Evolutionary conservation across 2,113 vertebrate genomes (phyloP).

Genomic region (Callionymus lyra): DNA sequence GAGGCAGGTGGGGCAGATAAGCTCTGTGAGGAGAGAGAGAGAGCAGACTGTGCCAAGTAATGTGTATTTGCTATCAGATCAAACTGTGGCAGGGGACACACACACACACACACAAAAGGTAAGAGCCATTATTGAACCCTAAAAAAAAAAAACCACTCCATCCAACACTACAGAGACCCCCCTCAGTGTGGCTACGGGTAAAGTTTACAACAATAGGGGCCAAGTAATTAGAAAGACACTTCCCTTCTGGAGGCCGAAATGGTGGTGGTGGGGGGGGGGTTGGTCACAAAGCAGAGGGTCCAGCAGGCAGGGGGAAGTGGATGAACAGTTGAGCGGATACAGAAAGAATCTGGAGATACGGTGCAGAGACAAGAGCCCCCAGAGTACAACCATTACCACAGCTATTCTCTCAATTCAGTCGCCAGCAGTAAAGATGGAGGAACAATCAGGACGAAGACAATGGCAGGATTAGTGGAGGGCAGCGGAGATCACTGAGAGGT

Average conservation of each 20-base stretch:
- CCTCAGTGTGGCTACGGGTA: constrained; percentile 33
- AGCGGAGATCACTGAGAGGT: constrained; percentile 29
- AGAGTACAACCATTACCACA: constrained; percentile 27
- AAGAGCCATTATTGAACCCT: constrained; percentile 50
- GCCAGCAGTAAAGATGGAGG: constrained; percentile 38
- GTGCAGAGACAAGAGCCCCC: constrained; percentile 14
- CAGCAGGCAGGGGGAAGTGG: constrained; percentile 1
- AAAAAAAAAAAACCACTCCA: constrained; percentile 54
- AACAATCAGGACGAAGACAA: constrained; percentile 39
- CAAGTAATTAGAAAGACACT: constrained; percentile 54
- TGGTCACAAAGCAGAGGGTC: background rate
- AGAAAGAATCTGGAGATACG: constrained; percentile 12
- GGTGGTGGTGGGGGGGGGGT: background rate
- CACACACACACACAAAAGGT: constrained; percentile 19
- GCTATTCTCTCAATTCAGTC: constrained; percentile 25
- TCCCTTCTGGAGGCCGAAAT: constrained; percentile 40
- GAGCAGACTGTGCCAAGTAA: constrained; percentile 21
- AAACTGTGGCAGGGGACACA: constrained; percentile 29
- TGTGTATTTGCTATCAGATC: constrained; percentile 33
- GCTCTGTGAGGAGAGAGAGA: constrained; percentile 10
- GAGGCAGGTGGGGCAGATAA: constrained; percentile 38
- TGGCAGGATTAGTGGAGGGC: constrained; percentile 42
- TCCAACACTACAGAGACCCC: constrained; percentile 30
- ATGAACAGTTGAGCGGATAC: constrained; percentile 6
- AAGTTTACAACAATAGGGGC: constrained; percentile 57